phyloP scores from a whole-genome alignment of 2,797 vertebrate genomes.

The Gastrophryne carolinensis region DNA sequence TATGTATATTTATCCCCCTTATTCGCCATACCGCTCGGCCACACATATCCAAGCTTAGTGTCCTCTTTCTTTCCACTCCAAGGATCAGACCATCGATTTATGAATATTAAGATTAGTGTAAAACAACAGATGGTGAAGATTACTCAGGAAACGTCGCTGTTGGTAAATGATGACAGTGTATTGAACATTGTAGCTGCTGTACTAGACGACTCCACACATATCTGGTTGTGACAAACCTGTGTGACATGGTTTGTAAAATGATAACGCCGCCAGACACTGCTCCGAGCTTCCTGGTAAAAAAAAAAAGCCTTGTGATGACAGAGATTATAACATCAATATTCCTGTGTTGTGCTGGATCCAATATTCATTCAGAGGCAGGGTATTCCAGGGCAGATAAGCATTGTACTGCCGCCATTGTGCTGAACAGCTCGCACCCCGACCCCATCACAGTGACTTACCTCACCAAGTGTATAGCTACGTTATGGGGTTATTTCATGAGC shows the following conservation, averaged over 20 bases:
- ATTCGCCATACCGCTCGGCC: constrained; percentile 29
- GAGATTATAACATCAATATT: constrained; percentile 38
- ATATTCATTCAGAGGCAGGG: background rate
- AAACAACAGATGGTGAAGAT: constrained; percentile 67
- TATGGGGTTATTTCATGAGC: background rate
- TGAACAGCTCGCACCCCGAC: background rate
- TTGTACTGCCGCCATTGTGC: background rate
- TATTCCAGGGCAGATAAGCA: background rate
- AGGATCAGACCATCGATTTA: constrained; percentile 64
- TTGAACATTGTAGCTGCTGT: constrained; percentile 50
- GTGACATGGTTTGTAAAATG: constrained; percentile 53
- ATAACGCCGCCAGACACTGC: constrained; percentile 47
- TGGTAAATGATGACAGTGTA: constrained; percentile 45
- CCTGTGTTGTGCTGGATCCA: constrained; percentile 17
- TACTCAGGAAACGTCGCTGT: constrained; percentile 61
- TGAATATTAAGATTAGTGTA: constrained; percentile 61
- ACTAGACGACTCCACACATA: constrained; percentile 46
- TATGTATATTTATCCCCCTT: constrained; percentile 45
- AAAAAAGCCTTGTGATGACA: constrained; percentile 21
- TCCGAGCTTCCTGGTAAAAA: constrained; percentile 17
- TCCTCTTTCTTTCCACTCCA: constrained; percentile 57
- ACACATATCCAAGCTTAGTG: constrained; percentile 56
- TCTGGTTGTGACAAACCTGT: constrained; percentile 47
- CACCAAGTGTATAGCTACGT: background rate
- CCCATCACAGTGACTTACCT: background rate